A percentile compares a stretch with the other conserved stretches of the same genome.
These are phyloP conservation scores for Pheosia gnoma DNA, from an alignment of 2,888 invertebrate genomes.

Conservation along the genomic window DNA sequence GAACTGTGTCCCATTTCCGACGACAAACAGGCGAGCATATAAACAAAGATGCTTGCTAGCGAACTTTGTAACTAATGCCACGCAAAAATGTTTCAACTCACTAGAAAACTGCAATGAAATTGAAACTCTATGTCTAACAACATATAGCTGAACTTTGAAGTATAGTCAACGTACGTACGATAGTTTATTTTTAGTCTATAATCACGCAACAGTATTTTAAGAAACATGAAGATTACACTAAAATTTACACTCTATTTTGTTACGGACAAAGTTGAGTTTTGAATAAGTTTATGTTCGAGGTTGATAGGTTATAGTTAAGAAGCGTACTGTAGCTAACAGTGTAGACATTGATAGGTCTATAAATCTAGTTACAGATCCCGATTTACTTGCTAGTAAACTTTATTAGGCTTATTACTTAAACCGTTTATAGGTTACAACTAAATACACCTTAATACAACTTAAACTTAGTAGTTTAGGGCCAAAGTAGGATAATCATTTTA, in stretches of 20 bases:
- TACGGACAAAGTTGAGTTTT: not conserved
- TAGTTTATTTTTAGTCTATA: not conserved
- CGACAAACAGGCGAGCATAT: not conserved
- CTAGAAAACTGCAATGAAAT: not conserved
- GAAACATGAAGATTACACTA: not conserved
- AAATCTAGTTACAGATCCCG: conserved; percentile 19
- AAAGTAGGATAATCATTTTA: too few species aligned
- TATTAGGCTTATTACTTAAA: conserved; percentile 20
- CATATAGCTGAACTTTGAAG: not conserved
- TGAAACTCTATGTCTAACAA: not conserved
- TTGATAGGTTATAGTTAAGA: conserved; percentile 2
- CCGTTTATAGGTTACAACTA: not conserved
- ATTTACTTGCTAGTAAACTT: conserved; percentile 28
- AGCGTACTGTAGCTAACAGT: conserved; percentile 27
- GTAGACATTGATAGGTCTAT: conserved; percentile 32
- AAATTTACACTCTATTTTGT: not conserved
- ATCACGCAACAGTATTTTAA: not conserved
- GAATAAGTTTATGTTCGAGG: not conserved
- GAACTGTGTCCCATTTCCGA: not conserved
- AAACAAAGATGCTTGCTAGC: not conserved
- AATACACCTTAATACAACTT: too few species aligned
- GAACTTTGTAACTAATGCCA: not conserved
- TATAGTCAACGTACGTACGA: not conserved
- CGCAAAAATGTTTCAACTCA: not conserved
- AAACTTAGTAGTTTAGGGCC: too few species aligned